Conservation (phyloP, 2,797 vertebrate genomes). For the Peromyscus melanophrys region DNA sequence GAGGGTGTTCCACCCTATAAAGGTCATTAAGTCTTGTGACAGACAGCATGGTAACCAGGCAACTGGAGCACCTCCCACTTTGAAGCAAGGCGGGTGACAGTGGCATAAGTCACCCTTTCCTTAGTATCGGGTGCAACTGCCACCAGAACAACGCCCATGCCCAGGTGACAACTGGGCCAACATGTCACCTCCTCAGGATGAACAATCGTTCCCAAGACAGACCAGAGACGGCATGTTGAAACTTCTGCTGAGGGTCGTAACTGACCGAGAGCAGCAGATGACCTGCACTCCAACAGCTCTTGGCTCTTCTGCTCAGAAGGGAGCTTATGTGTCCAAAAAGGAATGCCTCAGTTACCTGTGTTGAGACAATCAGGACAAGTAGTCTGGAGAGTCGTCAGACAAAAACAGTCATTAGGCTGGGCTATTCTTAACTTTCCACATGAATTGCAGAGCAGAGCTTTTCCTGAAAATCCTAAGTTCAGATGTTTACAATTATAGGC, state of each 20-base stretch:
- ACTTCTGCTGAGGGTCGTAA: neutral
- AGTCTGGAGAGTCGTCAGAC: conserved; percentile 73
- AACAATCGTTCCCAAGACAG: neutral
- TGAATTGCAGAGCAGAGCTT: conserved; percentile 75
- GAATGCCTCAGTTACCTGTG: neutral
- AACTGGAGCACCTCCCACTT: conserved; percentile 64
- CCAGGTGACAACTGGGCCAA: conserved; percentile 44
- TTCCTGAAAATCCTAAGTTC: conserved; percentile 84
- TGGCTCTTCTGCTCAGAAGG: neutral
- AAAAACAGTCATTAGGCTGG: conserved; percentile 70
- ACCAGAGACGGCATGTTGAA: neutral
- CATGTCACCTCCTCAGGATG: neutral
- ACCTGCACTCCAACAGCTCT: neutral
- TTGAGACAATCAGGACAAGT: conserved; percentile 57
- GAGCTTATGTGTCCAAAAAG: neutral
- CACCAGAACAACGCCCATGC: conserved; percentile 69
- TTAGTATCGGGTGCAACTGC: conserved; percentile 71
- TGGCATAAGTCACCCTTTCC: conserved; percentile 74
- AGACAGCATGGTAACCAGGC: conserved; percentile 66
- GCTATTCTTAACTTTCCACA: conserved; percentile 81
- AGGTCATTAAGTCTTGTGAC: conserved; percentile 67
- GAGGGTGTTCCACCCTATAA: conserved; percentile 64
- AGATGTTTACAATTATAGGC: conserved; percentile 86
- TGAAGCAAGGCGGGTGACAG: conserved; percentile 64
- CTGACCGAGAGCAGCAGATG: neutral